These are phyloP conservation scores for Drymodes brunneopygia DNA, from an alignment of 2,113 vertebrate species.

Conservation along the genomic window DNA sequence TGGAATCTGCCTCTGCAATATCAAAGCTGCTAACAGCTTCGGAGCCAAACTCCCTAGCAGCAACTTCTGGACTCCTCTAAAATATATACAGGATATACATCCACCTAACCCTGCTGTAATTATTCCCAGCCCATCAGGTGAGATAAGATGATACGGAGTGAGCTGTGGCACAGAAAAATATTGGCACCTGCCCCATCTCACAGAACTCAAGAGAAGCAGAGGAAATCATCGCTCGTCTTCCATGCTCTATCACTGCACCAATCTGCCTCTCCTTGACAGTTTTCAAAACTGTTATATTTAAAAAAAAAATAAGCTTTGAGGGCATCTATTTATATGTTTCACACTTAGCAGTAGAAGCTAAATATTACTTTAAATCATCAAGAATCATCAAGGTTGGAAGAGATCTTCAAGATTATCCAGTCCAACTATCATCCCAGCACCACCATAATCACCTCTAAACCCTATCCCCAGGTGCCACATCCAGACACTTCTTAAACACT, in stretches of 20 bases:
- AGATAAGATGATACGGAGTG: background rate
- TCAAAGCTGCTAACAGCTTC: background rate
- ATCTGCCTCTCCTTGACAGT: background rate
- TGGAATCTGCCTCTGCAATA: background rate
- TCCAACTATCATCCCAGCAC: background rate
- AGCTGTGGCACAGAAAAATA: background rate
- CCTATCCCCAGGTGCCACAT: too few species aligned
- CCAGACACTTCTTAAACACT: background rate
- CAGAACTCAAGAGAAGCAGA: background rate
- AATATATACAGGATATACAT: background rate
- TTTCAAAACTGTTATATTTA: background rate
- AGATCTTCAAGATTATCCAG: background rate
- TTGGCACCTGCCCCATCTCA: background rate
- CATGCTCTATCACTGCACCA: background rate
- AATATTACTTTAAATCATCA: background rate
- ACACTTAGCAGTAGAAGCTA: background rate
- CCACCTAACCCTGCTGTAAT: background rate
- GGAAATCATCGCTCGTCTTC: accelerated
- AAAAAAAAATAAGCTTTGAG: background rate
- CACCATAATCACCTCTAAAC: background rate
- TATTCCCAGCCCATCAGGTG: background rate
- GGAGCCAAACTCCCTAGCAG: background rate
- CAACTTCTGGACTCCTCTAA: background rate
- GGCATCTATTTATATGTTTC: background rate
- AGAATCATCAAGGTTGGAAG: background rate